Evolutionary conservation across 2,797 vertebrate species (phyloP).

Genomic region (Sandelia bainsii): DNA sequence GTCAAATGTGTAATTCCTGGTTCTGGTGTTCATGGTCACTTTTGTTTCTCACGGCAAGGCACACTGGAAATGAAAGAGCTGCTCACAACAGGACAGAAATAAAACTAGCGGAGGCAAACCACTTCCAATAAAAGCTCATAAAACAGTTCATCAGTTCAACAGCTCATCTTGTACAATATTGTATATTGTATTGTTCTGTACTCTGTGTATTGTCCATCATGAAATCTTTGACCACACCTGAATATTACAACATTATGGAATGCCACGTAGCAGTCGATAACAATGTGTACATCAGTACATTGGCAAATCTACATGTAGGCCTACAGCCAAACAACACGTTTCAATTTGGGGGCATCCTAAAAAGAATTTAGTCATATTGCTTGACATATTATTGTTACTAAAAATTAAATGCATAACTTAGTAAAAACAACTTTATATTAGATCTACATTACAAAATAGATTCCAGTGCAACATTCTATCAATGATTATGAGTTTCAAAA

Average conservation of each 20-base stretch:
- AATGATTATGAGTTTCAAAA: neutral
- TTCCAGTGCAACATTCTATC: neutral
- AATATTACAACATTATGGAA: neutral
- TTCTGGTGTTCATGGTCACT: conserved; percentile 4
- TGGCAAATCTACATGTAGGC: neutral
- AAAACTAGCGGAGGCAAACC: conserved; percentile 3
- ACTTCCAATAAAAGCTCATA: conserved; percentile 21
- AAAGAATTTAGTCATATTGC: neutral
- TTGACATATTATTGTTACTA: too few relatives aligned
- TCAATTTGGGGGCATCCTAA: neutral
- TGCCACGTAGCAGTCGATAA: neutral
- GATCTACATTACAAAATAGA: too few relatives aligned
- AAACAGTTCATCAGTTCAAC: too few relatives aligned
- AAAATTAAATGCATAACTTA: too few relatives aligned
- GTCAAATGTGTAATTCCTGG: conserved; percentile 2
- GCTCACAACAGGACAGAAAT: conserved; percentile 5
- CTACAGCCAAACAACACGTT: neutral
- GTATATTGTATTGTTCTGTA: too few relatives aligned
- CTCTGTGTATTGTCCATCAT: neutral
- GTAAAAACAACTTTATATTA: too few relatives aligned
- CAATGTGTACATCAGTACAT: neutral
- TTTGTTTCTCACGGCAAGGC: neutral
- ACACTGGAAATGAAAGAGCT: neutral
- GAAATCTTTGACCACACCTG: neutral
- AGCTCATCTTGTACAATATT: too few relatives aligned